Conservation (phyloP, 2,113 vertebrate species). For the Abramis brama region DNA sequence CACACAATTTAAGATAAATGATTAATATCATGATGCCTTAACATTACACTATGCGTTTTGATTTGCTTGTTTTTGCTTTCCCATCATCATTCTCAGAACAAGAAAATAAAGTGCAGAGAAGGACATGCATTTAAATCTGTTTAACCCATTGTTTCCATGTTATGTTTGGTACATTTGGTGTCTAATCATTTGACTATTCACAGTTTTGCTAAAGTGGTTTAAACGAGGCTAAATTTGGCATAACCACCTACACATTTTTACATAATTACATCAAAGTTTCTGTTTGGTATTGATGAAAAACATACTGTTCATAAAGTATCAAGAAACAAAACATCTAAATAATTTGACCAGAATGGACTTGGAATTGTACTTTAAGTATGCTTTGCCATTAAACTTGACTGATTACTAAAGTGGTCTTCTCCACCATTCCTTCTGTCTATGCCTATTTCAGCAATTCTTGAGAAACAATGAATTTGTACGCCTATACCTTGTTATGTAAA, state of each 20-base stretch:
- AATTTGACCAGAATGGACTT: background rate
- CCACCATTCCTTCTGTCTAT: background rate
- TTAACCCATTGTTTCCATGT: background rate
- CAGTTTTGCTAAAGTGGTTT: background rate
- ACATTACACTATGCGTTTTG: background rate
- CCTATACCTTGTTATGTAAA: background rate
- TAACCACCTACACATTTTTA: background rate
- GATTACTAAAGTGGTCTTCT: background rate
- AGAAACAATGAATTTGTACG: background rate
- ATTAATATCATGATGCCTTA: background rate
- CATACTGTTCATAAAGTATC: background rate
- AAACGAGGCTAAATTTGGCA: background rate
- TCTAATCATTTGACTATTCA: background rate
- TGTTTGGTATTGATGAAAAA: background rate
- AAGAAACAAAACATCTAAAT: background rate
- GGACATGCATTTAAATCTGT: background rate
- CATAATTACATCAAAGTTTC: conserved; percentile 3
- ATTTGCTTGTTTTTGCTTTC: background rate
- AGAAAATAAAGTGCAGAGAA: background rate
- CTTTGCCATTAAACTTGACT: background rate
- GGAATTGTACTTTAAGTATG: background rate
- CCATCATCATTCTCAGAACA: background rate
- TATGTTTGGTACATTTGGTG: background rate
- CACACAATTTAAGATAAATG: background rate
- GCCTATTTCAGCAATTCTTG: background rate